phyloP scores from a whole-genome alignment of 2,888 invertebrate species.

The Lymantria monacha region DNA sequence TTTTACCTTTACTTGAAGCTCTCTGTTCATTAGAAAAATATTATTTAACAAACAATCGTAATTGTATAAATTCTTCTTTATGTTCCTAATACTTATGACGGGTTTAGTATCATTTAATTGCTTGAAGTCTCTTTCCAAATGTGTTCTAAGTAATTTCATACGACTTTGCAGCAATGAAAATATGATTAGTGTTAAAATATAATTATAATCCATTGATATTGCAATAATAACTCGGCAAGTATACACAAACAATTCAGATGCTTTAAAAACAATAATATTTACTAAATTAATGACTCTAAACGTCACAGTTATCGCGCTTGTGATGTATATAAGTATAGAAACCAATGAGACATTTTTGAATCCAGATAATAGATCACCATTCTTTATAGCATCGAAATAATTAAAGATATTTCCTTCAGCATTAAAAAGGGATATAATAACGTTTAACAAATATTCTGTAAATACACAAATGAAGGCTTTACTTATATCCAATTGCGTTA shows the following conservation, averaged over 20 bases:
- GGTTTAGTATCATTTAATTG: background rate
- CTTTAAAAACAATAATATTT: background rate
- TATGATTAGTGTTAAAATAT: background rate
- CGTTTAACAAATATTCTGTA: background rate
- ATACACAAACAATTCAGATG: background rate
- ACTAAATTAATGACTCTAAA: background rate
- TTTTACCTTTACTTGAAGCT: slow-evolving; percentile 5
- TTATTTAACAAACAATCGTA: slow-evolving; percentile 8
- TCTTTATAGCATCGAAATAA: slow-evolving; percentile 1
- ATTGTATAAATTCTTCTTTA: slow-evolving; percentile 3
- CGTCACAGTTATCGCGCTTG: background rate
- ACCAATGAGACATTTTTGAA: background rate
- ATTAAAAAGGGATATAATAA: background rate
- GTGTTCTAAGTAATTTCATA: background rate
- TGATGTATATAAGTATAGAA: background rate
- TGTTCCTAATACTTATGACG: background rate
- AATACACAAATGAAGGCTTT: background rate
- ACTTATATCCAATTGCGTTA: background rate
- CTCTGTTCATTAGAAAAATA: background rate
- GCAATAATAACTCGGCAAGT: background rate
- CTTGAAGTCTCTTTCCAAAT: background rate
- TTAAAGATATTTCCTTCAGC: slow-evolving; percentile 2
- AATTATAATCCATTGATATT: background rate
- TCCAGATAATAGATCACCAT: background rate
- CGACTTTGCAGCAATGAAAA: slow-evolving; percentile 7